Base-by-base conservation (phyloP, 2,113 vertebrate species). In the Pituophis catenifer region DNA sequence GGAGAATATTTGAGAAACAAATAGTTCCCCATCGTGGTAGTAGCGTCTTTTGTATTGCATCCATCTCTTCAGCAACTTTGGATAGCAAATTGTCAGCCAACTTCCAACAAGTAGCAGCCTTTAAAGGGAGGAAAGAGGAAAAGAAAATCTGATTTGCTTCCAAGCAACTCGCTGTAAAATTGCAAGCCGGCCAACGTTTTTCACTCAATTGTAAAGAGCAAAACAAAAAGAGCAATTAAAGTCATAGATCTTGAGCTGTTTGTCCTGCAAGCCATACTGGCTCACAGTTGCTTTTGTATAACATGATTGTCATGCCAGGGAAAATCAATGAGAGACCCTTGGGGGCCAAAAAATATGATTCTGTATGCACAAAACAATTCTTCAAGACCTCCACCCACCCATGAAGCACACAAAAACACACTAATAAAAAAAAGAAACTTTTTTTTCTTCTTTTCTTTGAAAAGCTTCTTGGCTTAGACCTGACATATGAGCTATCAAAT, bases 211-310 rank as follows among this genome's bases (percentile, higher is more conserved):
- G 70, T 53, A 81, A 62, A 57, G 38, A 15, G 54, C 54, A 21
- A 58, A 89, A 85, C 88, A 92, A 81, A 87, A 90, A 52, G 15
- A 33, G 81, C 92, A 93, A 90, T 90, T 93, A 62, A 86, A 93
- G 44, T n/a, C 44, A 21, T 90, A 90, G 33, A 93, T 93, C 75
- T 93, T 38, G 5, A n/a, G 55, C 75, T 90, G 75, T 5, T 90
- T 65, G 75, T 90, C 75, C 89, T 54, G 92, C 54, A 57, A 90
- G 29, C 57, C 62, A 29, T n/a, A 55, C 52, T 29, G 58, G 33
- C 59, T 85, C 50, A 26, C 1, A 11, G 75, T 44, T 54, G 92
- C 81, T 62, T 90, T 93, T 90, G 55, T 90, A 12, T 86, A 93
- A 86, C 89, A 87, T 54, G 48, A 93, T 13, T 53, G 92, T 58